Evolutionary conservation across 2,888 invertebrate species (phyloP).

Genomic region (Meiosimyza decipiens): DNA sequence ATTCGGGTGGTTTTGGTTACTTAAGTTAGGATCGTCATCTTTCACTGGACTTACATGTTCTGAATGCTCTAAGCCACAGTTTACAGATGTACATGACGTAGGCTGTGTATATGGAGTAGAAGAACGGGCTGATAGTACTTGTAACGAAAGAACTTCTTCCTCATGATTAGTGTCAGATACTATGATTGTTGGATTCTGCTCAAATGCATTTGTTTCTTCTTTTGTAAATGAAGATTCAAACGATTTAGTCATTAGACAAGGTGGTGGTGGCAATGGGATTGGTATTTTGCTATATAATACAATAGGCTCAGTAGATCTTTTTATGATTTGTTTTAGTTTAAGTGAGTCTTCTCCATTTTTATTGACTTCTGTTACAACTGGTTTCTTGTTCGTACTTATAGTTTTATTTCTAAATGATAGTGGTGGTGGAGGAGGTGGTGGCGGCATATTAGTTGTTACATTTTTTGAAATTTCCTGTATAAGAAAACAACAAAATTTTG

Average conservation of each 20-base stretch:
- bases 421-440: conserved; percentile 37
- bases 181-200: background rate
- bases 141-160: conserved; percentile 57
- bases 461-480: conserved; percentile 10
- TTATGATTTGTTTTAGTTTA: conserved; percentile 49
- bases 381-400: background rate
- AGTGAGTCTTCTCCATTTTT: conserved; percentile 47
- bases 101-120: conserved; percentile 61
- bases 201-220: background rate
- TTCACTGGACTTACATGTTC: conserved; percentile 53
- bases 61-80: conserved; percentile 54
- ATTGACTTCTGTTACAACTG: conserved; percentile 36
- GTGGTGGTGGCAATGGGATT: conserved; percentile 52
- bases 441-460: conserved; percentile 38
- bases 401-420: conserved; percentile 14
- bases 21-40: conserved; percentile 34
- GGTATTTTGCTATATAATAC: conserved; percentile 47
- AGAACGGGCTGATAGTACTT: conserved; percentile 59
- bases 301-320: conserved; percentile 45
- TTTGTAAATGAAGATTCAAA: conserved; percentile 13
- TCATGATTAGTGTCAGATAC: conserved; percentile 43
- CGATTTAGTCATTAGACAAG: background rate
- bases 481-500: no score
- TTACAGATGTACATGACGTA: conserved; percentile 52
- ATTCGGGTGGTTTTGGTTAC: conserved; percentile 9